Evolutionary conservation across 2,113 vertebrate genomes (phyloP), one percentile per base, ranked within the genome.

Genomic region (Xenopus laevis): DNA sequence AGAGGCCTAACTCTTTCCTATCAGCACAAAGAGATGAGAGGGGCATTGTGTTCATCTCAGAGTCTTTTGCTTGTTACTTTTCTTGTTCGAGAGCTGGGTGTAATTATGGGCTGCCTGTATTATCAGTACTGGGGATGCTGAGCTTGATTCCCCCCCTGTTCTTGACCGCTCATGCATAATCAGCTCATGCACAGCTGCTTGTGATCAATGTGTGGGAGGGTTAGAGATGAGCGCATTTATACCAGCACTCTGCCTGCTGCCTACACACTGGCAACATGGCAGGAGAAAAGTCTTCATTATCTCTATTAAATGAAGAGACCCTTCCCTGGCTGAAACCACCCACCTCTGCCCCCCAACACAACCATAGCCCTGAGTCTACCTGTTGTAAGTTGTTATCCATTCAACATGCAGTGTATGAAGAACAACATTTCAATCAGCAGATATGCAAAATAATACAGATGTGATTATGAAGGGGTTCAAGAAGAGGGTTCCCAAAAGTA

Each of bases 61-160:
- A 33, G 30, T 3, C 20, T 33, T 33, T 33, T 64, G 61, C 47
- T 40, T 20, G n/a, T 13, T 21, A 67, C 18, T 12, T 52, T 67
- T 18, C 10, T 15, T 50, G 40, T 67, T 67, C 65, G 46, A 18
- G 65, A 45, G 65, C 12, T 23, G 46, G 65, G 46, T 46, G 33
- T 67, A 67, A 67, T 47, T 67, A 67, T 21, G 45, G 60, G 69
- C 69, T 60, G 60, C 55, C 55, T 71, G 18, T 18, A 60, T 23
- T 61, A 59, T 60, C 69, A 62, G 23, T 5, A 15, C 18, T 47
- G 10, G 18, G 21, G 21, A 45, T 30, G 23, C 23, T 47, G 40
- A n/a, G 55, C 15, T 15, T 60, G 55, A 45, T 62, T 57, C 40
- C 18, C 23, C n/a, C 69, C 55, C 55, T 50, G 23, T 60, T 46